Percentiles rank a stretch among this genome's conserved stretches.
Evolutionary conservation across 2,113 vertebrate species (phyloP).

Genomic region (Ciconia boyciana): DNA sequence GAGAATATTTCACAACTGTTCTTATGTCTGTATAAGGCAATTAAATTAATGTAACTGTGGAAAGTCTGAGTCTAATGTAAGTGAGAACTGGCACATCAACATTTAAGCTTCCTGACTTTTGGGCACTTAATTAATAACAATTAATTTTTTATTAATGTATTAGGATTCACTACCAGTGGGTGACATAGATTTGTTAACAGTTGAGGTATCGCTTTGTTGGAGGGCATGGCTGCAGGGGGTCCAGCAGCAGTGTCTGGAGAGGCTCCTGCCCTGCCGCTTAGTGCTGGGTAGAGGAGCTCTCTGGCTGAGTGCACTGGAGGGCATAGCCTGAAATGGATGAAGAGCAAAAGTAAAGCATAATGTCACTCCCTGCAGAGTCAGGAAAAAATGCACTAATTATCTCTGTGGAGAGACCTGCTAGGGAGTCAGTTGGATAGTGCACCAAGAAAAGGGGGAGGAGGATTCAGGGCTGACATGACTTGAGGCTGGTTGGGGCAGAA

Average conservation of each 20-base stretch:
- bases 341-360: background rate
- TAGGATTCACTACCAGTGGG: background rate
- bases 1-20: background rate
- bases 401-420: background rate
- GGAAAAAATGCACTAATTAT: background rate
- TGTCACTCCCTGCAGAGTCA: background rate
- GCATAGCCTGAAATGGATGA: background rate
- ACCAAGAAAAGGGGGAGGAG: rapidly evolving
- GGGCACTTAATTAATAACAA: background rate
- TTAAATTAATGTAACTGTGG: background rate
- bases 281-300: background rate
- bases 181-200: background rate
- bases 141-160: background rate
- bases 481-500: background rate
- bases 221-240: background rate
- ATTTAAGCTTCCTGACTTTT: background rate
- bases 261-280: background rate
- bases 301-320: background rate
- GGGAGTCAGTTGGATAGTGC: background rate
- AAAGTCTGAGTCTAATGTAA: background rate
- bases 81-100: background rate
- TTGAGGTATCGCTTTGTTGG: background rate
- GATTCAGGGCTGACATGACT: background rate
- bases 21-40: background rate
- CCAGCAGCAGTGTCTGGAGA: background rate